Evolutionary conservation across 2,113 vertebrate genomes (phyloP).

Genomic region (Centropus bengalensis): DNA sequence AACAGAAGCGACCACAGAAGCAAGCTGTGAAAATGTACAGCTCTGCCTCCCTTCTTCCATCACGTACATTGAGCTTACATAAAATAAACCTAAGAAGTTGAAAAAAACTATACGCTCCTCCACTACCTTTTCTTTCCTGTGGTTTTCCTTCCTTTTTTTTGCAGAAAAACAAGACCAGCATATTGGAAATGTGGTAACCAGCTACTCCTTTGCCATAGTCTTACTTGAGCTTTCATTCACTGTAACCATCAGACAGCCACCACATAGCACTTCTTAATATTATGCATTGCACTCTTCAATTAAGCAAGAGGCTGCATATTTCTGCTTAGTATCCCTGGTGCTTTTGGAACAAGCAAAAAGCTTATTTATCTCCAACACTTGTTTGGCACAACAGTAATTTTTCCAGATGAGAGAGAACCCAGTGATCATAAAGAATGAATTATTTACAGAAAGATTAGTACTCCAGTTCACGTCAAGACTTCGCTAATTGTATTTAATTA

Average conservation of each 20-base stretch:
- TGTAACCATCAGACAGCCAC: not conserved
- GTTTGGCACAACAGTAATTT: constrained; percentile 22
- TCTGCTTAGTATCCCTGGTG: not conserved
- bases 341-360: not conserved
- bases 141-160: not conserved
- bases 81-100: not conserved
- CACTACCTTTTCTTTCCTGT: not conserved
- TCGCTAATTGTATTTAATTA: not conserved
- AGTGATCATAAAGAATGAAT: constrained; percentile 36
- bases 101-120: not conserved
- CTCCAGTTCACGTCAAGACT: not conserved
- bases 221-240: constrained; percentile 8
- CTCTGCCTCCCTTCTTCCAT: not conserved
- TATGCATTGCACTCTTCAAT: constrained; percentile 31
- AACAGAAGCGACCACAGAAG: not conserved
- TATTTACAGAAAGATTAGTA: constrained; percentile 14
- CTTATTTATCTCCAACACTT: not conserved
- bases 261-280: constrained; percentile 1
- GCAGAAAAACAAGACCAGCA: not conserved
- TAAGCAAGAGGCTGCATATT: constrained; percentile 38
- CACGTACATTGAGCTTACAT: accelerated
- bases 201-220: not conserved
- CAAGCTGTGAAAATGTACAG: not conserved
- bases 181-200: not conserved
- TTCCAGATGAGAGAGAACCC: constrained; percentile 42